A percentile compares a stretch with the other conserved stretches of the same genome.
phyloP scores from a whole-genome alignment of 2,113 vertebrate genomes.

The Prinia subflava region DNA sequence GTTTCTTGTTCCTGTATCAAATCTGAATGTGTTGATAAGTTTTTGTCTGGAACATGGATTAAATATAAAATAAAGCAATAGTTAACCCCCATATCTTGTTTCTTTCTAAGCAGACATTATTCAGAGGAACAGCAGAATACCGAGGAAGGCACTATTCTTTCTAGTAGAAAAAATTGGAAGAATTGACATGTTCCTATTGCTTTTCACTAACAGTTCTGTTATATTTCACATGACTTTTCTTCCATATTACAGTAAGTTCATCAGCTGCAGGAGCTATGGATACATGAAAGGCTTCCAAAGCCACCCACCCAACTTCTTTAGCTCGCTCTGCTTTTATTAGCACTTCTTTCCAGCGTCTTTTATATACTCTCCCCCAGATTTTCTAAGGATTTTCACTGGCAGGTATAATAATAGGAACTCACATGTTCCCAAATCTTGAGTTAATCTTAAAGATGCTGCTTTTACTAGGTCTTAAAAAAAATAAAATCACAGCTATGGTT shows the following conservation, averaged over 20 bases:
- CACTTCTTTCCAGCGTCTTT: not conserved
- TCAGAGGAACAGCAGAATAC: not conserved
- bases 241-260: not conserved
- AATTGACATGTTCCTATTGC: not conserved
- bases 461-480: not conserved
- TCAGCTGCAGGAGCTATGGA: not conserved
- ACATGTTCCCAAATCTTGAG: not conserved
- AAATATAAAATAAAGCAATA: not conserved
- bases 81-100: not conserved
- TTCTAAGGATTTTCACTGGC: constrained; percentile 11
- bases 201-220: not conserved
- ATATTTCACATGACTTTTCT: not conserved
- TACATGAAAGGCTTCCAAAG: constrained; percentile 1
- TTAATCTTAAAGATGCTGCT: not conserved
- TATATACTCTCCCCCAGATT: not conserved
- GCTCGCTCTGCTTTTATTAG: not conserved
- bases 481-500: not conserved
- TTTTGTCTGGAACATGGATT: not conserved
- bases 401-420: constrained; percentile 19
- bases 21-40: not conserved
- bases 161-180: not conserved
- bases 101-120: not conserved
- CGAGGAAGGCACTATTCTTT: not conserved
- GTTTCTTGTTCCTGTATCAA: not conserved
- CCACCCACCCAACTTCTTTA: not conserved